Evolutionary conservation across 2,113 vertebrate genomes (phyloP).

Genomic region (Tachysurus fulvidraco): DNA sequence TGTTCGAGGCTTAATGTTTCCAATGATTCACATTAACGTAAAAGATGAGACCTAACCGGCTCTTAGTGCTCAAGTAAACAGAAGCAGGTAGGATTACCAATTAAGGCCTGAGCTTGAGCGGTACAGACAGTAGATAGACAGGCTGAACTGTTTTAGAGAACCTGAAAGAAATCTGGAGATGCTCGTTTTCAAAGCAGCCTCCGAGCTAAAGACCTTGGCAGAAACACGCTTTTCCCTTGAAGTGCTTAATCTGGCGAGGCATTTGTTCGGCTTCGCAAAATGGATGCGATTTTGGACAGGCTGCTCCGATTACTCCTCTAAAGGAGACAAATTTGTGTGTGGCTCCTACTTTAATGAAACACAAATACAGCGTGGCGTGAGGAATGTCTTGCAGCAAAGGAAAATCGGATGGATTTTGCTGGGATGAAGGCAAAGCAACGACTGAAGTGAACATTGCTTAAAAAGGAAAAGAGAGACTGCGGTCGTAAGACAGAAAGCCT

Average conservation of each 20-base stretch:
- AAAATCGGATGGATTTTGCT: constrained; percentile 10
- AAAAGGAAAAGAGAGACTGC: constrained; percentile 15
- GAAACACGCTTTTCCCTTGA: neutral
- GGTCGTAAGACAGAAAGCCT: neutral
- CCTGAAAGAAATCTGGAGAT: constrained; percentile 11
- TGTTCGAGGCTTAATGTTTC: constrained; percentile 12
- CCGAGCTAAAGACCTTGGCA: neutral
- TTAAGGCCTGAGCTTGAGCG: constrained; percentile 23
- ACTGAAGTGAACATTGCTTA: neutral
- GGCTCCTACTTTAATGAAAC: constrained; percentile 24
- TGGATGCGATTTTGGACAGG: constrained; percentile 30
- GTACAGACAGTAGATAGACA: neutral
- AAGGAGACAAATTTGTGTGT: constrained; percentile 20
- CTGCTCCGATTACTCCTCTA: constrained; percentile 35
- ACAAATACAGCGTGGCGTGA: constrained; percentile 19
- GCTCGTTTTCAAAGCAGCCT: neutral
- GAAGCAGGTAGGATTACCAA: constrained; percentile 15
- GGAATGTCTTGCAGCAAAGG: constrained; percentile 5
- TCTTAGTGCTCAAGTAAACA: neutral
- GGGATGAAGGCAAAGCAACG: neutral
- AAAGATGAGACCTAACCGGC: neutral
- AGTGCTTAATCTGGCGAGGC: neutral
- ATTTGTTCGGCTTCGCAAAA: constrained; percentile 26
- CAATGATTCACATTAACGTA: constrained; percentile 2
- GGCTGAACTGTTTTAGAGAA: neutral